Base-by-base conservation (phyloP, 2,113 vertebrate species). In the Phyllostomus hastatus region DNA sequence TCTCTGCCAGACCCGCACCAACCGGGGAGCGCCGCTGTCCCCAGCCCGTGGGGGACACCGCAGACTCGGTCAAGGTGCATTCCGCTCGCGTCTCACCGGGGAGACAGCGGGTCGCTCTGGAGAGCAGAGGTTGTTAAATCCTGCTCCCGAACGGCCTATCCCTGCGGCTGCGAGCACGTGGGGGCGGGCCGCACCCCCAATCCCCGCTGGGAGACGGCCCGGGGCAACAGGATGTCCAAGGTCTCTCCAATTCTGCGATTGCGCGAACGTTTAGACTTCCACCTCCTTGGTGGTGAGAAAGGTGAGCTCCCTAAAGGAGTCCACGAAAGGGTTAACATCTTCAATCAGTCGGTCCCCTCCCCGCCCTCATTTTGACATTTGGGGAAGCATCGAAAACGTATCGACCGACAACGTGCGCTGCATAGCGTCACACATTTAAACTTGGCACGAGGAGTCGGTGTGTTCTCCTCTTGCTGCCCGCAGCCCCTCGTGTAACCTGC, bases 31-130 rank as follows among this genome's bases (percentile, higher is more conserved):
- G 0, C 7, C 10, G 0, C 14, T 20, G 11, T 6, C 26, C n/a
- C 61, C 38, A 17, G 4, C 1, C 26, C 2, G 4, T 9, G 66
- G 41, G 33, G 14, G 20, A 10, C 10, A 6, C 8, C 7, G 22
- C 35, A 46, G 28, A 31, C 0, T 0, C 3, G 6, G 7, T 4
- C 10, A 16, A 28, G 0, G 1, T 28, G n/a, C 54, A 16, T 24
- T 20, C 6, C 46, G 1, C 4, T 48, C 8, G 0, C 57, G 19
- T 66, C 59, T 33, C 78, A 38, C 12, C 3, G 14, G 66, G 24
- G 43, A 59, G 57, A 59, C 66, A 73, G 31, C 1, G 7, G 31
- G 11, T 14, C 14, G 20, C 10, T 61, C n/a, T 6, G 28, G n/a
- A 38, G 46, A 81, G 11, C 10, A 28, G 43, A 86, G 61, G 20